Evolutionary conservation across 2,797 vertebrate genomes (phyloP).

Genomic region (Pteronotus mesoamericanus): DNA sequence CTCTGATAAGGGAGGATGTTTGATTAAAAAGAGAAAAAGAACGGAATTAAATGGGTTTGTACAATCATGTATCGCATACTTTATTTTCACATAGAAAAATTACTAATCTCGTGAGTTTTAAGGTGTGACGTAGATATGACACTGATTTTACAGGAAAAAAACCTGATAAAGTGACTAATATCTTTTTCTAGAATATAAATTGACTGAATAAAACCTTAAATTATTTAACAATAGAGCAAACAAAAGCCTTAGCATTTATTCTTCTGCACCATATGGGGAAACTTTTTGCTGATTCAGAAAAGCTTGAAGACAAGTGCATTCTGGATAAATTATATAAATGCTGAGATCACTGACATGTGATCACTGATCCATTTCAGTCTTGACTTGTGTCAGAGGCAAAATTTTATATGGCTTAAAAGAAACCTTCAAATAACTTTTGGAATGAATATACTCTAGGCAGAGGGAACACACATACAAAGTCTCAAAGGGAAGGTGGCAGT

Average conservation of each 20-base stretch:
- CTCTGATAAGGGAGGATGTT: not conserved
- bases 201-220: conserved; percentile 44
- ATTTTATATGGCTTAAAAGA: not conserved
- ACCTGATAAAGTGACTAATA: conserved; percentile 15
- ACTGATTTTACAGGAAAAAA: not conserved
- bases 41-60: not conserved
- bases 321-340: not conserved
- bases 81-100: conserved; percentile 23
- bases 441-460: not conserved
- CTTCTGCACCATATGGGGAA: conserved; percentile 7
- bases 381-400: not conserved
- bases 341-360: not conserved
- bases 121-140: conserved; percentile 39
- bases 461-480: not conserved
- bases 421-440: not conserved
- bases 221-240: conserved; percentile 10
- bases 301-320: not conserved
- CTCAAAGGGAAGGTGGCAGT: not conserved
- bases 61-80: not conserved
- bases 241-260: conserved; percentile 12
- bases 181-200: conserved; percentile 2
- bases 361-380: not conserved
- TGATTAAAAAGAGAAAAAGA: not conserved
- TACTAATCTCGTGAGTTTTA: not conserved
- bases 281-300: conserved; percentile 3